phyloP scores from a whole-genome alignment of 2,888 invertebrate species.

The Tanypteryx hageni region DNA sequence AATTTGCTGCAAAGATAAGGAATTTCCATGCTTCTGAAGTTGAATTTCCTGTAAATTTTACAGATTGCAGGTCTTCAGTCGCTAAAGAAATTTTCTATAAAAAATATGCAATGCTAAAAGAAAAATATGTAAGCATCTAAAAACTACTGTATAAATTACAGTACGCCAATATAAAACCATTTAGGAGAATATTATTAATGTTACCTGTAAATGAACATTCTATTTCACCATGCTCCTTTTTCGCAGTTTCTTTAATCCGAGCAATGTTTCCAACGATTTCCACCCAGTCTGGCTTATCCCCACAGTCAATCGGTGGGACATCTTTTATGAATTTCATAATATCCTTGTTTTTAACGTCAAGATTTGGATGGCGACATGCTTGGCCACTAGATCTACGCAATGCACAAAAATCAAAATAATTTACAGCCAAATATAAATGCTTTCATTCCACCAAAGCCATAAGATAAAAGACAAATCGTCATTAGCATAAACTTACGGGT shows the following conservation, averaged over 20 bases:
- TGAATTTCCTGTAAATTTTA: too few species aligned
- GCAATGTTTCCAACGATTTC: constrained; percentile 82
- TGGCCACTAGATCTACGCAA: constrained; percentile 68
- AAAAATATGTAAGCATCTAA: background rate
- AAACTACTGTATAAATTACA: background rate
- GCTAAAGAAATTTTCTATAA: too few species aligned
- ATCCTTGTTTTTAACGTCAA: constrained; percentile 83
- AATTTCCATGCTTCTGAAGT: too few species aligned
- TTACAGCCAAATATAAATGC: background rate
- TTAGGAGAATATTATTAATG: background rate
- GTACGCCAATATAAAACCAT: background rate
- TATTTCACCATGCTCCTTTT: constrained; percentile 73
- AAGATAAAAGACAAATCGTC: background rate
- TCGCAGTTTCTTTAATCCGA: constrained; percentile 77
- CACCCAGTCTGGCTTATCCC: constrained; percentile 84
- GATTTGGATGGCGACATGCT: constrained; percentile 81
- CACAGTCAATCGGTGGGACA: constrained; percentile 82
- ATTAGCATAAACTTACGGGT: constrained; percentile 23
- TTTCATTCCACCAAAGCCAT: background rate
- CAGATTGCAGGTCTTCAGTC: too few species aligned
- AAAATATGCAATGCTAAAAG: too few species aligned
- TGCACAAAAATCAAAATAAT: background rate
- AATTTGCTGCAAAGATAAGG: too few species aligned
- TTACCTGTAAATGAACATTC: constrained; percentile 78
- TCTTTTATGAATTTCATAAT: constrained; percentile 84